Evolutionary conservation across 1,140 invertebrate species (phyloP).

Genomic region (Scaptomyza graminum): DNA sequence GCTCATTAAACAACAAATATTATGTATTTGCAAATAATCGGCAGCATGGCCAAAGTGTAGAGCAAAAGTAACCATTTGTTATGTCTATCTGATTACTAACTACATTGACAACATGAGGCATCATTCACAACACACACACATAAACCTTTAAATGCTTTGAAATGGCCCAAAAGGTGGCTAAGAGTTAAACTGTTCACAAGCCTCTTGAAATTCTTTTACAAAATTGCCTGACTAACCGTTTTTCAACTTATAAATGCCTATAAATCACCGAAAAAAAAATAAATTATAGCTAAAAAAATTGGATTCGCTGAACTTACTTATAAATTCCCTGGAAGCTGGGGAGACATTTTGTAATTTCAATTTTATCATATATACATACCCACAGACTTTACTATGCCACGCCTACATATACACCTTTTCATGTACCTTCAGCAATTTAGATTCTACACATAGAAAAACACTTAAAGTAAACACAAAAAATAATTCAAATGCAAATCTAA

Average conservation of each 20-base stretch:
- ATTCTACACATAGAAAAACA: constrained; percentile 58
- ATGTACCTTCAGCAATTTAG: constrained; percentile 81
- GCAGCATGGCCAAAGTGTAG: constrained; percentile 20
- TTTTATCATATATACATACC: constrained; percentile 34
- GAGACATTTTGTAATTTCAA: constrained; percentile 18
- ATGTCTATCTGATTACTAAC: constrained; percentile 20
- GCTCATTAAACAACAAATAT: constrained; percentile 41
- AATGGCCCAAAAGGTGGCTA: background rate
- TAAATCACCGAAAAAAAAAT: constrained; percentile 2
- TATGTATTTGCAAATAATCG: constrained; percentile 12
- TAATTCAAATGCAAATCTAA: constrained; percentile 33
- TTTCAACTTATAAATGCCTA: constrained; percentile 5
- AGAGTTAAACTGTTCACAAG: background rate
- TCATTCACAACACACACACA: background rate
- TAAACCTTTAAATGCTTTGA: constrained; percentile 1
- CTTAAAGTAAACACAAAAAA: constrained; percentile 24
- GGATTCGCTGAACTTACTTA: constrained; percentile 26
- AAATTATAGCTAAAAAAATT: background rate
- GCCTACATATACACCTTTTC: constrained; percentile 67
- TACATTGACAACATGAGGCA: constrained; percentile 21
- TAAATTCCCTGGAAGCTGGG: constrained; percentile 3
- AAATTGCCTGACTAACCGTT: constrained; percentile 13
- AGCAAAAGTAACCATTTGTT: constrained; percentile 26
- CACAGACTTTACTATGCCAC: constrained; percentile 41
- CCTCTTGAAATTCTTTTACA: constrained; percentile 8